Conservation (phyloP, 1,140 invertebrate genomes). For the Drosophila kurseongensis region DNA sequence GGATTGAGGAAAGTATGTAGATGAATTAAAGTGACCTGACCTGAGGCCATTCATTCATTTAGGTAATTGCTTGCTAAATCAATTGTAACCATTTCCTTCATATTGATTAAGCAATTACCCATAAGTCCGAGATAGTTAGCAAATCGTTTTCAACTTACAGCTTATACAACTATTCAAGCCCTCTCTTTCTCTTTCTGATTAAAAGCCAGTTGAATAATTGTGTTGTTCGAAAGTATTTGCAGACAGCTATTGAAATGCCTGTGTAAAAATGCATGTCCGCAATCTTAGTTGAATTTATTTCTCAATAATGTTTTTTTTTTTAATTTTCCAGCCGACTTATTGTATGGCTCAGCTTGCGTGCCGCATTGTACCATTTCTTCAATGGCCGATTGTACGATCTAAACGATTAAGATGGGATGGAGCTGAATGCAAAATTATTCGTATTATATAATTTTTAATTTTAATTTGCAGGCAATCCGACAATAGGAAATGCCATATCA, state of each 20-base stretch:
- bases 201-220: constrained; percentile 38
- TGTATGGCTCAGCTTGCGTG: constrained; percentile 45
- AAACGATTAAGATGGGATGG: no score
- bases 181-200: constrained; percentile 13
- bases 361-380: constrained; percentile 48
- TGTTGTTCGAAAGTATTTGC: constrained; percentile 24
- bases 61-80: constrained; percentile 5
- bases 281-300: constrained; percentile 17
- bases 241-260: constrained; percentile 20
- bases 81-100: constrained; percentile 8
- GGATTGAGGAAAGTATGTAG: not conserved
- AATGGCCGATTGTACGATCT: constrained; percentile 13
- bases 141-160: constrained; percentile 8
- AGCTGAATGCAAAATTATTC: not conserved
- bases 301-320: constrained; percentile 18
- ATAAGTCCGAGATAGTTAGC: constrained; percentile 9
- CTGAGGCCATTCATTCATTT: not conserved
- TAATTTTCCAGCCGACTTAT: constrained; percentile 47
- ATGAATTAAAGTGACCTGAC: constrained; percentile 11
- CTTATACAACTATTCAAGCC: constrained; percentile 40
- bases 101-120: constrained; percentile 37
- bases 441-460: constrained; percentile 38
- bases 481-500: constrained; percentile 42
- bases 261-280: constrained; percentile 46
- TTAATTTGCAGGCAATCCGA: constrained; percentile 17